Evolutionary conservation across 2,888 invertebrate species (phyloP), one percentile per base, ranked within the genome.

Genomic region (Epirrhoe alternata): DNA sequence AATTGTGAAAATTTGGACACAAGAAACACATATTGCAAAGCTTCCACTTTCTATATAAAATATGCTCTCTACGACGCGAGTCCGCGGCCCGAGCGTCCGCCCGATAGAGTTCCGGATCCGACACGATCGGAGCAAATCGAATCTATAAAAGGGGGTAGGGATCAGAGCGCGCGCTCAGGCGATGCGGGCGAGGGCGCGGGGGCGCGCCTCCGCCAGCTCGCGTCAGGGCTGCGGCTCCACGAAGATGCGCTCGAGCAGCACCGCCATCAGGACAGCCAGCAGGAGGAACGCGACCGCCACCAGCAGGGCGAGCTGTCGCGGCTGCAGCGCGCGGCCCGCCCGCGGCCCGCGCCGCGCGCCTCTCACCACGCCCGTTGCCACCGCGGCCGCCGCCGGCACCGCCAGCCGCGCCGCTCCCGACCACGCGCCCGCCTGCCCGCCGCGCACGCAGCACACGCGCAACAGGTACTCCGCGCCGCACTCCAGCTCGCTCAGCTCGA

Each of bases 381-480:
- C 61, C 30, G 47, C 47, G 24, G 83, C 76, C 72, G 88, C 84
- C 54, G 89, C 77, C 49, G 91, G 85, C 73, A 88, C 82, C 17
- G 58, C 73, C 83, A 96, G 94, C 62, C 94, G 94, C 76, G 95
- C 88, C 57, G 94, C 86, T 61, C 95, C 94, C 72, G 97, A 97
- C 89, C 95, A 96, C 70, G 96, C 95, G 68, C 97, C 96, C 67
- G 94, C 87, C 74, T 97, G 93, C 77, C 94, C 94, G 59, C 89
- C 90, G 76, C 98, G 95, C 78, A 97, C 95, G 33, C 96, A 96
- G 89, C 96, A 96, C 71, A 98, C 97, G 62, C 97, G 95, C 78
- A 96, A 95, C 78, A 92, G 90, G 90, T 97, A 97, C 83, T 97
- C 96, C 62, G 94, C 94, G 78, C 96, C 96, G 59, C 96, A 94